phyloP scores from a whole-genome alignment of 1,140 invertebrate genomes.

The Heliconius himera region DNA sequence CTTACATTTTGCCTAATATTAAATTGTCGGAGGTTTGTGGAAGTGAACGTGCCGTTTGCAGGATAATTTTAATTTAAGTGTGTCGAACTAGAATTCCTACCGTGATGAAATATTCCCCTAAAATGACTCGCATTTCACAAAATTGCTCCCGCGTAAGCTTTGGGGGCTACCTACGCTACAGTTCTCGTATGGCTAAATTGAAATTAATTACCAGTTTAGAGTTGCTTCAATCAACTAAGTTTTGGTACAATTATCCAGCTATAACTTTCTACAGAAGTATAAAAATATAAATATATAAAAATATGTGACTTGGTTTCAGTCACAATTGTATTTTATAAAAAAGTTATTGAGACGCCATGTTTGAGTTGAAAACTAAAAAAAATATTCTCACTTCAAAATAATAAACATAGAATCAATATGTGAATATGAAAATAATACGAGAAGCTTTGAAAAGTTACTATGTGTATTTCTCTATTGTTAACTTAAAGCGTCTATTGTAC shows the following conservation, averaged over 20 bases:
- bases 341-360: too few species aligned
- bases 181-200: conserved; percentile 24
- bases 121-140: conserved; percentile 34
- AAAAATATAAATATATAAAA: neutral
- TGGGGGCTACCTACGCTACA: conserved; percentile 20
- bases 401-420: neutral
- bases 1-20: conserved; percentile 8
- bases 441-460: conserved; percentile 13
- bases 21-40: conserved; percentile 5
- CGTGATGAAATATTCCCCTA: conserved; percentile 33
- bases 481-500: conserved; percentile 25
- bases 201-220: conserved; percentile 34
- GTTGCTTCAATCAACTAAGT: conserved; percentile 19
- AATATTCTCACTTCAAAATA: neutral
- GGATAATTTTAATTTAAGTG: conserved; percentile 33
- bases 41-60: conserved; percentile 24
- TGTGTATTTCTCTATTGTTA: conserved; percentile 22
- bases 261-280: neutral
- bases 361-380: neutral
- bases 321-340: too few species aligned
- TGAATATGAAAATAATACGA: neutral
- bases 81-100: conserved; percentile 38
- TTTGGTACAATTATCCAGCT: neutral
- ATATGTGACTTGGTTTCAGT: neutral
- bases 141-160: conserved; percentile 24